These are phyloP conservation scores for Bombus superbus DNA, from an alignment of 1,140 invertebrate genomes.

Conservation along the genomic window DNA sequence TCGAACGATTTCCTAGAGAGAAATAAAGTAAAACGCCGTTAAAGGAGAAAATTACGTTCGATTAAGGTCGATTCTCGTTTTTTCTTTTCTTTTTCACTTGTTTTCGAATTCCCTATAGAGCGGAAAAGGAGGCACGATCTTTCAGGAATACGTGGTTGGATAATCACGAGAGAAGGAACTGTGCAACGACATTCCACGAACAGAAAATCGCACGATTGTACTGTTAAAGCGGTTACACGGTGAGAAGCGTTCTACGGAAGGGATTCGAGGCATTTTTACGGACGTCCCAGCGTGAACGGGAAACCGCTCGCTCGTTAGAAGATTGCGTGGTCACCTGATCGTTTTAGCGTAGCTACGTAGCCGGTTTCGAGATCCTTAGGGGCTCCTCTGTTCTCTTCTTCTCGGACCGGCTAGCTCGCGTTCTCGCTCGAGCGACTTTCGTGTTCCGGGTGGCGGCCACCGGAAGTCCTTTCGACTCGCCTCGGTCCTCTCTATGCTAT, in stretches of 20 bases:
- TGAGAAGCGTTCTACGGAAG: background rate
- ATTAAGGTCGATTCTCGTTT: slow-evolving; percentile 10
- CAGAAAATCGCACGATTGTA: slow-evolving; percentile 4
- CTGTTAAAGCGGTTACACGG: background rate
- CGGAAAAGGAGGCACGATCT: background rate
- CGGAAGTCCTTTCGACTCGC: slow-evolving; percentile 71
- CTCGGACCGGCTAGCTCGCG: background rate
- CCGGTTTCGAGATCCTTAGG: background rate
- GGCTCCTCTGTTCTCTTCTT: slow-evolving; percentile 3
- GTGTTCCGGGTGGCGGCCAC: slow-evolving; percentile 72
- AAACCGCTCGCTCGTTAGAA: background rate
- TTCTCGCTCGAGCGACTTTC: slow-evolving; percentile 65
- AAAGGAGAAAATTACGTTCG: background rate
- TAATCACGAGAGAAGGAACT: background rate
- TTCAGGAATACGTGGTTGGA: background rate
- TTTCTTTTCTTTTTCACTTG: background rate
- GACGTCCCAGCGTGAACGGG: background rate
- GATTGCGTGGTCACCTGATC: slow-evolving; percentile 28
- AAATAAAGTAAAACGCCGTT: background rate
- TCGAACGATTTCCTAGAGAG: background rate
- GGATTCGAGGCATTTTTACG: background rate
- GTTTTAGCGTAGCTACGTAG: slow-evolving; percentile 7
- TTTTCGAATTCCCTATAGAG: background rate
- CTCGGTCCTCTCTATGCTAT: slow-evolving; percentile 44
- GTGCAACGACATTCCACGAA: background rate